Evolutionary conservation across 2,888 invertebrate species (phyloP).

Genomic region (Rhagophthalmus giganteus): DNA sequence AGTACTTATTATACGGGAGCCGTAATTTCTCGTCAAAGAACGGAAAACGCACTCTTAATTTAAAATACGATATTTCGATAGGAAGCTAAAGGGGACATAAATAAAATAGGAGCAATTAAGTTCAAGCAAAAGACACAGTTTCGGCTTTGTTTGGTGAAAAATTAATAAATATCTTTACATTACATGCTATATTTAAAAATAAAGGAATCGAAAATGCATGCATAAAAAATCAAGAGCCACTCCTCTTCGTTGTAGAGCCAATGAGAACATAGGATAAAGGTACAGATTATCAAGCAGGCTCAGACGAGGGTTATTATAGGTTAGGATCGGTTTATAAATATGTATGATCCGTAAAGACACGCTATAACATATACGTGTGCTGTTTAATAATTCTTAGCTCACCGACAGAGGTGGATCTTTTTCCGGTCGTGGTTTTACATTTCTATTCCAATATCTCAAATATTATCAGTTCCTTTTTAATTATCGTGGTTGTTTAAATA

Average conservation of each 20-base stretch:
- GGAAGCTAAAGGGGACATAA: conserved; percentile 7
- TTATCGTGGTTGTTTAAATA: conserved; percentile 2
- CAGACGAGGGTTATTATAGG: conserved; percentile 56
- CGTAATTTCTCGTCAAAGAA: neutral
- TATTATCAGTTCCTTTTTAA: conserved; percentile 11
- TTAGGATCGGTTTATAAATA: conserved; percentile 56
- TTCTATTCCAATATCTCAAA: conserved; percentile 1
- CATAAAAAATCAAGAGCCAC: conserved; percentile 49
- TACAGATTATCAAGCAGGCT: conserved; percentile 52
- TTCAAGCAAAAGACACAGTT: conserved; percentile 10
- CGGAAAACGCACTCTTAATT: conserved; percentile 1
- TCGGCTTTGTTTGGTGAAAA: conserved; percentile 27
- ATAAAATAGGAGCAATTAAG: conserved; percentile 25
- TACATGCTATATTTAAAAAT: conserved; percentile 27
- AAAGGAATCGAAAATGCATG: conserved; percentile 38
- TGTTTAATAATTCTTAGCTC: conserved; percentile 31
- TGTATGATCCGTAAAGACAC: conserved; percentile 55
- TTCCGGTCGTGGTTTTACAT: conserved; percentile 11
- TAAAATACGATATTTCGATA: neutral
- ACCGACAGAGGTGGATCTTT: conserved; percentile 23
- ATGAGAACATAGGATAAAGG: conserved; percentile 48
- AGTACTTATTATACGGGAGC: neutral
- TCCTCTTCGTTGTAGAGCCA: conserved; percentile 44
- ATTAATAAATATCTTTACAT: conserved; percentile 29
- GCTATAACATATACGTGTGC: conserved; percentile 45